A percentile compares a stretch with the other conserved stretches of the same genome.
phyloP scores from a whole-genome alignment of 1,140 invertebrate species.

The Drosophila seguyi region DNA sequence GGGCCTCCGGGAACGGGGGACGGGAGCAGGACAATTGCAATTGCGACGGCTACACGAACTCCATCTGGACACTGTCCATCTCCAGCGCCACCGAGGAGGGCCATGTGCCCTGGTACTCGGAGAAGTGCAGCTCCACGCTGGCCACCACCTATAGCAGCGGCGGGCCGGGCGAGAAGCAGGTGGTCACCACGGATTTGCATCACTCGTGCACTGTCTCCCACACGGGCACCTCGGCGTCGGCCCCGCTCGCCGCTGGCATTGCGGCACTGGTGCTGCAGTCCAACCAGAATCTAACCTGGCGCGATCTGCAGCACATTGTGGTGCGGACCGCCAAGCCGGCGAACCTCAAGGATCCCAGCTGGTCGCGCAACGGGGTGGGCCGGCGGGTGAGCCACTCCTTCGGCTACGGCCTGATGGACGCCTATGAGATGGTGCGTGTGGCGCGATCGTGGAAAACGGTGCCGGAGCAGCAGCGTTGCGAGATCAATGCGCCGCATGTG shows the following conservation, averaged over 20 bases:
- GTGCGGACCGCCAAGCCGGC: slow-evolving; percentile 93
- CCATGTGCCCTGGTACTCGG: slow-evolving; percentile 96
- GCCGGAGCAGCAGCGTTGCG: slow-evolving; percentile 93
- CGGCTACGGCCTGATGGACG: slow-evolving; percentile 98
- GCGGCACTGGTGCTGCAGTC: slow-evolving; percentile 96
- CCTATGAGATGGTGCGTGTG: slow-evolving; percentile 95
- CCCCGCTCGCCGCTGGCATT: slow-evolving; percentile 98
- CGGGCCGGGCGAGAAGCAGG: slow-evolving; percentile 92
- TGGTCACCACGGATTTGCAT: slow-evolving; percentile 98
- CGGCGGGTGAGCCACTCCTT: slow-evolving; percentile 95
- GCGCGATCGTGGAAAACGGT: slow-evolving; percentile 94
- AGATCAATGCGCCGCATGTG: slow-evolving; percentile 90
- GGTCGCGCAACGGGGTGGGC: slow-evolving; percentile 91
- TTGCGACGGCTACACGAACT: slow-evolving; percentile 99
- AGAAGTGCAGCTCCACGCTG: slow-evolving; percentile 96
- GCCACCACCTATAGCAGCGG: slow-evolving; percentile 98
- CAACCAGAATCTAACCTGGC: slow-evolving; percentile 96
- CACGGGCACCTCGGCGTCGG: slow-evolving; percentile 97
- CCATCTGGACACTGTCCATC: slow-evolving; percentile 99
- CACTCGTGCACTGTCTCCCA: slow-evolving; percentile 95
- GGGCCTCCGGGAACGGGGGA: slow-evolving; percentile 99
- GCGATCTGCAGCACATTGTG: slow-evolving; percentile 98
- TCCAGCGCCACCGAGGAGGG: slow-evolving; percentile 96
- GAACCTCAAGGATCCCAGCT: slow-evolving; percentile 91
- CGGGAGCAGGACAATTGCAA: slow-evolving; percentile 98